Evolutionary conservation across 2,797 vertebrate genomes (phyloP).

Genomic region (Alcedo quadribrachys): DNA sequence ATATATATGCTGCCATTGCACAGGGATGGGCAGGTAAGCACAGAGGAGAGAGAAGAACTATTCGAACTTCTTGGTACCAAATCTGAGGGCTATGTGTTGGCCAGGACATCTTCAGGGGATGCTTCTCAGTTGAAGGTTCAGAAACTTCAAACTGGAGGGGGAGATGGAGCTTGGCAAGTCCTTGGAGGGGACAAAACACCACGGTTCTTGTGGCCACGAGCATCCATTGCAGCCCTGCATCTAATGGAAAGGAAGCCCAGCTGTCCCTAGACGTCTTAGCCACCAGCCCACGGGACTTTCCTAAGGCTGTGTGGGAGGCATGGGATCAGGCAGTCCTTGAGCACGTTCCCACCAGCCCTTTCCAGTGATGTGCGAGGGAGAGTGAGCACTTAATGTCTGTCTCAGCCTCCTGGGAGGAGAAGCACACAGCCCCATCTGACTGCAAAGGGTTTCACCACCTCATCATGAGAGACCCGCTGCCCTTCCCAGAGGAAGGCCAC

Average conservation of each 20-base stretch:
- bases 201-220: rapidly evolving
- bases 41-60: background rate
- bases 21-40: background rate
- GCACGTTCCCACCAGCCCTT: background rate
- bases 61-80: background rate
- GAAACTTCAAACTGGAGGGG: background rate
- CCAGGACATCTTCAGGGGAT: background rate
- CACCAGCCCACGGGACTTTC: background rate
- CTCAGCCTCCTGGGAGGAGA: background rate
- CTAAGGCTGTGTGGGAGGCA: background rate
- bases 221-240: background rate
- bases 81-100: background rate
- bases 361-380: rapidly evolving
- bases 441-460: background rate
- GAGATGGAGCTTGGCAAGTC: background rate
- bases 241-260: background rate
- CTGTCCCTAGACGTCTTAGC: background rate
- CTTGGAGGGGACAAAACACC: background rate
- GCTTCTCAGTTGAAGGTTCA: background rate
- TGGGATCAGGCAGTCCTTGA: background rate
- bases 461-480: rapidly evolving
- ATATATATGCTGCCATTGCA: rapidly evolving
- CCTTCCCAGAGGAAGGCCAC: background rate
- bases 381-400: rapidly evolving
- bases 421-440: background rate